Conservation (phyloP, 2,113 vertebrate genomes). For the Colaptes auratus region DNA sequence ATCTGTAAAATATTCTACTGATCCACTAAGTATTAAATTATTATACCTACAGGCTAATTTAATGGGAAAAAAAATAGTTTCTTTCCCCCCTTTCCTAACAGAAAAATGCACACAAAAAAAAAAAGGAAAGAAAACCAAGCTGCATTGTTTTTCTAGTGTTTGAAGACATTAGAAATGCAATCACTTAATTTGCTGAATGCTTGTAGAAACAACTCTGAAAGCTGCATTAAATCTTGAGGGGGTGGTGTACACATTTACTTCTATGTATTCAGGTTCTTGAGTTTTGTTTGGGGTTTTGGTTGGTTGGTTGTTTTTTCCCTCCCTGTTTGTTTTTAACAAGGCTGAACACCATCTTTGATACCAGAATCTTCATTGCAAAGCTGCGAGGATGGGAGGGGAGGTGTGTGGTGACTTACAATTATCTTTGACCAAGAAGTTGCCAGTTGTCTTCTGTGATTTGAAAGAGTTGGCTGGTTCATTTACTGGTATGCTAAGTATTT, state of each 20-base stretch:
- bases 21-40: constrained; percentile 83
- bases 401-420: neutral
- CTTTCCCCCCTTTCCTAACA: constrained; percentile 17
- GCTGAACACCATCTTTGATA: neutral
- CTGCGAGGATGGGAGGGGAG: fast-evolving
- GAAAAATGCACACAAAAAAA: constrained; percentile 16
- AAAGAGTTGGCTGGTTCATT: constrained; percentile 15
- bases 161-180: constrained; percentile 17
- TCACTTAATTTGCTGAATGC: constrained; percentile 45
- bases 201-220: constrained; percentile 20
- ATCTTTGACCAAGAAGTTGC: neutral
- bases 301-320: neutral
- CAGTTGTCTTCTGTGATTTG: neutral
- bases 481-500: constrained; percentile 49
- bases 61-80: neutral
- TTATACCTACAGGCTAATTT: constrained; percentile 82
- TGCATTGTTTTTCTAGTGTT: constrained; percentile 45
- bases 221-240: constrained; percentile 12
- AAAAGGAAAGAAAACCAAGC: neutral
- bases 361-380: neutral
- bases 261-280: neutral
- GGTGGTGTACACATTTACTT: neutral
- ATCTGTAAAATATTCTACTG: constrained; percentile 85
- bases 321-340: neutral
- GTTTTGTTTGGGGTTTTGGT: neutral